Base-by-base conservation (phyloP, 2,113 vertebrate genomes). In the Melanerpes aurifrons region DNA sequence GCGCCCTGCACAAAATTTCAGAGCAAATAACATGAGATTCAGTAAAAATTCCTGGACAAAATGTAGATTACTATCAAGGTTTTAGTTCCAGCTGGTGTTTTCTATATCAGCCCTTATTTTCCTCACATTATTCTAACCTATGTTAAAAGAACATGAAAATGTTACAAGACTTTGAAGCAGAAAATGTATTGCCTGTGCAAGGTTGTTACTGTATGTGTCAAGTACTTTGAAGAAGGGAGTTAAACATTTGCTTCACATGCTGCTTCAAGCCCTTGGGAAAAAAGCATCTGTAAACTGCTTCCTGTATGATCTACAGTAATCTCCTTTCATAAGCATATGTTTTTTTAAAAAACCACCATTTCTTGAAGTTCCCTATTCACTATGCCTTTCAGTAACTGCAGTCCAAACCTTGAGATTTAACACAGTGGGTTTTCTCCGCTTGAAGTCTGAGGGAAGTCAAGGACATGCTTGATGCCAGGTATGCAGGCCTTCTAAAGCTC, bases 1-100 rank as follows among this genome's bases (percentile, higher is more conserved):
- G 99, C 99, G 48, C 99, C 99, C 99, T 99, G 96, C 28, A 69
- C 7, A 71, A 69, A 63, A 84, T 77, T 92, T 43, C 67, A 83
- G 7, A 73, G 16, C 50, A 76, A 24, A 94, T n/a, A 10, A 2
- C 18, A 2, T 19, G 28, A 87, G 57, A 31, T 11, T 71, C 26
- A 35, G 13, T 67, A 74, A 53, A 73, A n/a, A 4, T 26, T 25
- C 57, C 11, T 47, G 24, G 7, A 67, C 28, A 88, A 77, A 89
- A 69, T 0, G 5, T 10, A 61, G n/a, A 54, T 40, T 10, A 86
- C 37, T 11, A 58, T 19, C 9, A 67, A 54, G 21, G 20, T 4
- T 84, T 54, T 45, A 72, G 40, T 12, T 79, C 32, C 50, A 70
- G 53, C 15, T 12, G 54, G n/a, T 2, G 15, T 53, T 37, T 40